A percentile compares a stretch with the other conserved stretches of the same genome.
Evolutionary conservation across 2,888 invertebrate genomes (phyloP).

Genomic region (Oasisia sp.): DNA sequence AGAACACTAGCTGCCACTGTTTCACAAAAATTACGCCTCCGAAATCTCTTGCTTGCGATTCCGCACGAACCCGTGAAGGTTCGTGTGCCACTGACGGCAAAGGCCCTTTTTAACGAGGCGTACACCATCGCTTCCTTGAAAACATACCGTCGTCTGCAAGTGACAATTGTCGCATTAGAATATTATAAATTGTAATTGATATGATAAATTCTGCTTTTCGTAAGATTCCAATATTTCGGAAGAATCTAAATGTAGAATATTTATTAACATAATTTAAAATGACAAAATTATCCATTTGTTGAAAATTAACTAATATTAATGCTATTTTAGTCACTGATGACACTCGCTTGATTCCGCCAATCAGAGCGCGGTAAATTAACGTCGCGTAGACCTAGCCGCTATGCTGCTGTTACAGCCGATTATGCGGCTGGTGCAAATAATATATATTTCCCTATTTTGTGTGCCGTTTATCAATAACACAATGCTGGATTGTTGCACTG

Average conservation of each 20-base stretch:
- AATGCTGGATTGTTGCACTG: too few relatives aligned
- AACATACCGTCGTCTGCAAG: not conserved
- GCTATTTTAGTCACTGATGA: not conserved
- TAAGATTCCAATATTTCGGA: not conserved
- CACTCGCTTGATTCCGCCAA: not conserved
- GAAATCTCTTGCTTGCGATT: constrained; percentile 65
- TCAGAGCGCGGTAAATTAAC: not conserved
- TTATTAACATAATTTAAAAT: not conserved
- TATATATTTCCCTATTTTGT: too few relatives aligned
- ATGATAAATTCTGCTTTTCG: not conserved
- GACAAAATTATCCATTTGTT: not conserved
- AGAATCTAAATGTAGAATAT: not conserved
- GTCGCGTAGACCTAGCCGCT: not conserved
- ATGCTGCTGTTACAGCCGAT: too few relatives aligned
- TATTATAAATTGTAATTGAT: not conserved
- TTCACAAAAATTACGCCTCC: constrained; percentile 60
- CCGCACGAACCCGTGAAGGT: constrained; percentile 49
- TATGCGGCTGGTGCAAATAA: too few relatives aligned
- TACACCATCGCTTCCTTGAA: not conserved
- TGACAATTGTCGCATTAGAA: not conserved
- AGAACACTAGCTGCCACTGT: constrained; percentile 53
- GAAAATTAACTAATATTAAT: not conserved
- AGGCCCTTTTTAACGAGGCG: constrained; percentile 51
- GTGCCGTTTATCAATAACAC: too few relatives aligned
- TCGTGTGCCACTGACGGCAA: constrained; percentile 51